phyloP scores from a whole-genome alignment of 1,140 invertebrate species.

The Plodia interpunctella region DNA sequence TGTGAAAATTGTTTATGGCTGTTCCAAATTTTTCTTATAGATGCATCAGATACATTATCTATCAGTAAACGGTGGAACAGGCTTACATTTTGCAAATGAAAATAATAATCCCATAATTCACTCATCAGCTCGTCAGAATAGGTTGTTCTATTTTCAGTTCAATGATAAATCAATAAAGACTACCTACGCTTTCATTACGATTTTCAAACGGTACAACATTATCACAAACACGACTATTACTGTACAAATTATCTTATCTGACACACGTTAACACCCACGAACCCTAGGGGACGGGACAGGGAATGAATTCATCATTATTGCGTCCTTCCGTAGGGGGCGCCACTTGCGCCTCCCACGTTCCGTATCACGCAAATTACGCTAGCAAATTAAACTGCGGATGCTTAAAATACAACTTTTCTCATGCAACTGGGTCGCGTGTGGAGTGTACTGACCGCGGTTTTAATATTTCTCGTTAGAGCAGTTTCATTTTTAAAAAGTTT shows the following conservation, averaged over 20 bases:
- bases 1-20: no score
- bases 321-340: constrained; percentile 15
- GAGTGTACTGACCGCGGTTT: constrained; percentile 1
- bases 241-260: constrained; percentile 14
- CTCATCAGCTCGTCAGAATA: no score
- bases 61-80: no score
- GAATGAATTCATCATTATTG: constrained; percentile 15
- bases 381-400: constrained; percentile 15
- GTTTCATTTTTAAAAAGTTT: constrained; percentile 12
- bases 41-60: no score
- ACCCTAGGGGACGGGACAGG: constrained; percentile 7
- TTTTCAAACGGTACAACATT: constrained; percentile 3
- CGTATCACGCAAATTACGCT: constrained; percentile 15
- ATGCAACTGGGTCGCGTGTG: constrained; percentile 13
- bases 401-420: constrained; percentile 9
- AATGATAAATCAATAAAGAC: neutral
- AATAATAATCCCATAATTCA: no score
- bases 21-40: no score
- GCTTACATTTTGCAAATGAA: no score
- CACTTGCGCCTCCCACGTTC: constrained; percentile 14
- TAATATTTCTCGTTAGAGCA: constrained; percentile 18
- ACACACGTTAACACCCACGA: constrained; percentile 8
- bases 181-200: neutral
- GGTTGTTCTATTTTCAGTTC: no score
- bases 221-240: neutral